Evolutionary conservation across 92 coral and sea anemone genomes (phyloP).

Genomic region (Porites evermanni): DNA sequence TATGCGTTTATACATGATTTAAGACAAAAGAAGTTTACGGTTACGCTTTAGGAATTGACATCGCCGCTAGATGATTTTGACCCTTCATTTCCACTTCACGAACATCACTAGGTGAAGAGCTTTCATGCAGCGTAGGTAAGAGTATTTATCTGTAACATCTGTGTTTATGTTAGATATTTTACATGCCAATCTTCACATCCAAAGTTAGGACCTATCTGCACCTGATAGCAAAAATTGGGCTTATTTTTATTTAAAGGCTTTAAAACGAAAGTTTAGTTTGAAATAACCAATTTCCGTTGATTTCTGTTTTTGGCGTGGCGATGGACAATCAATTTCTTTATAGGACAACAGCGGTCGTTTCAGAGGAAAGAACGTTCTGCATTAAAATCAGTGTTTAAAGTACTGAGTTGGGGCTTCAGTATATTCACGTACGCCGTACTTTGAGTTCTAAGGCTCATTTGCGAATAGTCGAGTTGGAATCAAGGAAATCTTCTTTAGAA

Average conservation of each 20-base stretch:
- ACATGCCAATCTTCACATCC: not conserved
- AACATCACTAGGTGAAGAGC: not conserved
- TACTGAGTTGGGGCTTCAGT: no score
- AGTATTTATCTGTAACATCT: conserved; percentile 1
- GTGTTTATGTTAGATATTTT: conserved; percentile 5
- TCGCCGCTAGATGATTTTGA: not conserved
- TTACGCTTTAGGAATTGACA: not conserved
- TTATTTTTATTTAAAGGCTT: not conserved
- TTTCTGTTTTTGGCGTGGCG: no score
- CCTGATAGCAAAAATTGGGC: not conserved
- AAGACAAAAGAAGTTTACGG: not conserved
- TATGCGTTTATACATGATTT: not conserved
- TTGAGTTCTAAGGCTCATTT: no score
- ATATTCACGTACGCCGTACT: no score
- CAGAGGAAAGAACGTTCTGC: not conserved
- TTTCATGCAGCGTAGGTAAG: not conserved
- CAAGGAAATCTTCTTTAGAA: no score
- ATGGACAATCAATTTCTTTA: not conserved
- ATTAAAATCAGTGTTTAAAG: no score
- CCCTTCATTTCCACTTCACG: not conserved
- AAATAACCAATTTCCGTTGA: no score
- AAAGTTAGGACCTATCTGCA: not conserved
- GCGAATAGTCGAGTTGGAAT: no score
- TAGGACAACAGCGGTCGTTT: not conserved
- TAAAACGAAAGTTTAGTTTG: no score